Base-by-base conservation (phyloP, 2,888 invertebrate genomes). In the Schizaphis graminum region DNA sequence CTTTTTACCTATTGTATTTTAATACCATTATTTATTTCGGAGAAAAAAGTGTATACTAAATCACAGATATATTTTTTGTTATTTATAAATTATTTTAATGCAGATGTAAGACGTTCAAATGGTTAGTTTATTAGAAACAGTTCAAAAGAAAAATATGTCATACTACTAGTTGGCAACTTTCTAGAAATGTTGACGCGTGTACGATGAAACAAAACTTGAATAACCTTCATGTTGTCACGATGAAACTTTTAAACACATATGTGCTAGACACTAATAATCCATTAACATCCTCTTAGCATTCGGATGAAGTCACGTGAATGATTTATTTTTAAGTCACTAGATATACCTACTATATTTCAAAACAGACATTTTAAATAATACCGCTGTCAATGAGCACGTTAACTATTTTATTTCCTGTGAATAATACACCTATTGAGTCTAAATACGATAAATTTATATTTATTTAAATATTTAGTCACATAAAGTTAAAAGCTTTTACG, bases 131-230 rank as follows among this genome's bases (percentile, higher is more conserved):
- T 57, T 85, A 86, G 26, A 61, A 61, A 61, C 13, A 24, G 35
- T 61, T 86, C 28, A n/a, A 49, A 87, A 92, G 57, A 92, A 92
- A 77, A 92, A 86, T 57, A 35, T 26, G 57, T 49, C 57, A 26
- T 77, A 44, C 86, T 57, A 47, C 44, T 86, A 47, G 47, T 92
- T 92, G 91, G 91, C 91, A 92, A 92, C 86, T 61, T 86, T 86
- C 86, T 92, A 86, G 61, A 92, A 86, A 92, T 92, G 35, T 47
- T 61, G 91, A 87, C 49, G 86, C n/a, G 16, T 61, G 86, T 41
- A 91, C 26, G 44, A 87, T 86, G 86, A 61, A 92, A 92, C 91
- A n/a, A 86, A 92, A 67, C 57, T 26, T 26, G 61, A 61, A 61
- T 56, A 87, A 92, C 91, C 91, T 92, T 61, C 91, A 26, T 35